Base-by-base conservation (phyloP, 2,888 invertebrate genomes). In the Brachyopa scutellaris region DNA sequence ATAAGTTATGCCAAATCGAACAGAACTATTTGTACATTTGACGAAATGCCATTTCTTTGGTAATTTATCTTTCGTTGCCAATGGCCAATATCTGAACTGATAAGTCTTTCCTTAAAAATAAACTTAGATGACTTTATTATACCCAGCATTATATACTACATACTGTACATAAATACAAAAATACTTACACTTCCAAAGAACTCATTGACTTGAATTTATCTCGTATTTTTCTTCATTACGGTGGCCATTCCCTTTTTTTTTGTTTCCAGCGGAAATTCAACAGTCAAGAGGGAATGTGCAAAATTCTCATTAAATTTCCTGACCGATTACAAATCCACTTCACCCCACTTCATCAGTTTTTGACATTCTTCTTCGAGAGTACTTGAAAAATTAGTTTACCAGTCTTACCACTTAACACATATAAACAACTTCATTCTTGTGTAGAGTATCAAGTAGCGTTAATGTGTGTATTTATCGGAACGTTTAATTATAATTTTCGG, bases 401-500 rank as follows among this genome's bases (percentile, higher is more conserved):
- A 45, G 6, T 47, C 36, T n/a, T n/a, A 1, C 49, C 47, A 69
- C 59, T 69, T 49, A 38, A 59, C 15, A 55, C 42, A 21, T 7
- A 45, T 23, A 29, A 31, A 40, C 42, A 29, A 40, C 26, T 26
- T n/a, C n/a, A n/a, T n/a, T n/a, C n/a, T n/a, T n/a, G n/a, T n/a
- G n/a, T n/a, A n/a, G n/a, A n/a, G n/a, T n/a, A n/a, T n/a, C n/a
- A n/a, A n/a, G n/a, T n/a, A n/a, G n/a, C n/a, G n/a, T n/a, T n/a
- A n/a, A n/a, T 26, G 26, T 31, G 17, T 59, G 8, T 21, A n/a
- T 55, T 42, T 55, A 67, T 67, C 67, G 55, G 29, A 55, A 55
- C 55, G 55, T 55, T 67, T 67, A 45, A 67, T 67, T 67, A 42
- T 33, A 67, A 67, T 67, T 55, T 67, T 33, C 67, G 36, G 45